Conservation (phyloP, 2,888 invertebrate genomes). For the Lymantria dispar region DNA sequence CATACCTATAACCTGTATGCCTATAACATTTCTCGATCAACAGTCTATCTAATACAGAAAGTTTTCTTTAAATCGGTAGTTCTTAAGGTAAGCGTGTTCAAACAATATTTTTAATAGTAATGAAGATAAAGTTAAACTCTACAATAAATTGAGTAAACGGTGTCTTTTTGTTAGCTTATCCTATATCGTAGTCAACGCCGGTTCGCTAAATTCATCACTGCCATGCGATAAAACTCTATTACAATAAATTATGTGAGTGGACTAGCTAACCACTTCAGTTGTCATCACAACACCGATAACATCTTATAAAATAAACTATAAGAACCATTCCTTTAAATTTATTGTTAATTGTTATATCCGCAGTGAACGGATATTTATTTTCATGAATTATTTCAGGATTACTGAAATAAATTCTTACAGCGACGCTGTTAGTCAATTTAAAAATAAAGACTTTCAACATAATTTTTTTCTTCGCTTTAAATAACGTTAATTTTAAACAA, state of each 20-base stretch:
- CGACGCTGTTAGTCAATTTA: slow-evolving; percentile 3
- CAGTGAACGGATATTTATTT: slow-evolving; percentile 9
- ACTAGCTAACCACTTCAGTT: slow-evolving; percentile 17
- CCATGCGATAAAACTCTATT: slow-evolving; percentile 46
- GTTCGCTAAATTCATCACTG: slow-evolving; percentile 43
- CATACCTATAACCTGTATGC: too few relatives aligned
- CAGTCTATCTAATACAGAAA: too few relatives aligned
- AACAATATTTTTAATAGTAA: too few relatives aligned
- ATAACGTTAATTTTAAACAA: slow-evolving; percentile 14
- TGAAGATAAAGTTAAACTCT: too few relatives aligned
- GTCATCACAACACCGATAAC: slow-evolving; percentile 9
- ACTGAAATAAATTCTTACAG: slow-evolving; percentile 5
- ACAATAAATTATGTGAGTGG: slow-evolving; percentile 36
- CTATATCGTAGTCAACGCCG: slow-evolving; percentile 26
- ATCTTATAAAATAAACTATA: slow-evolving; percentile 2
- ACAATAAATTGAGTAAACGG: too few relatives aligned
- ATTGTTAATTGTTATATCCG: slow-evolving; percentile 3
- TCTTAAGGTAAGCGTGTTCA: too few relatives aligned
- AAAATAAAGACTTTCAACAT: slow-evolving; percentile 3
- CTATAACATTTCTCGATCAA: too few relatives aligned
- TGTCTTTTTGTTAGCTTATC: slow-evolving; percentile 25
- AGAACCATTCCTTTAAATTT: slow-evolving; percentile 4
- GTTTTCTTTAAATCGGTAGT: too few relatives aligned
- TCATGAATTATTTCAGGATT: slow-evolving; percentile 7
- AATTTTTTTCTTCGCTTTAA: neutral